Evolutionary conservation across 2,113 vertebrate genomes (phyloP).

Genomic region (Pomatorhinus ruficollis): DNA sequence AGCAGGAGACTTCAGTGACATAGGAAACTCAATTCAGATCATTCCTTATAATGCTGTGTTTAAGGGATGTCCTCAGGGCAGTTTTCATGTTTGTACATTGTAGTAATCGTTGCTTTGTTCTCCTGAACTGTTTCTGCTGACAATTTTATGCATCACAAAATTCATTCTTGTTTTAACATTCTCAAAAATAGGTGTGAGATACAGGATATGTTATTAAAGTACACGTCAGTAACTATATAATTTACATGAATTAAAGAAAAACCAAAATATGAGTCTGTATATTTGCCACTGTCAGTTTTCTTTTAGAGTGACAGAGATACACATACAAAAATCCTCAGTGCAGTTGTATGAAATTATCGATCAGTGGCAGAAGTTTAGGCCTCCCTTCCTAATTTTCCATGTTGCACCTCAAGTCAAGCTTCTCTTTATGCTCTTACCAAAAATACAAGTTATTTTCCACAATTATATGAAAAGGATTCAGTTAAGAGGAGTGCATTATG

Average conservation of each 20-base stretch:
- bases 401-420: neutral
- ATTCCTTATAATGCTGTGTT: neutral
- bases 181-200: neutral
- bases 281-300: neutral
- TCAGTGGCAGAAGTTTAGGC: neutral
- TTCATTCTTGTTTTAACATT: neutral
- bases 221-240: neutral
- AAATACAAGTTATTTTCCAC: neutral
- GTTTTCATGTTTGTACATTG: neutral
- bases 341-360: neutral
- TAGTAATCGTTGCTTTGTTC: constrained; percentile 8
- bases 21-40: neutral
- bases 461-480: neutral
- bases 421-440: neutral
- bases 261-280: neutral
- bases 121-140: neutral
- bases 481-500: neutral
- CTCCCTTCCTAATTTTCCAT: neutral
- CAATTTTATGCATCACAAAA: neutral
- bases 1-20: neutral
- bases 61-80: constrained; percentile 9
- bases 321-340: neutral
- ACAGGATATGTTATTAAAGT: neutral
- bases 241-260: neutral
- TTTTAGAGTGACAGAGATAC: neutral